Conservation (phyloP, 2,888 invertebrate species). For the Leptinotarsa tumamoca region DNA sequence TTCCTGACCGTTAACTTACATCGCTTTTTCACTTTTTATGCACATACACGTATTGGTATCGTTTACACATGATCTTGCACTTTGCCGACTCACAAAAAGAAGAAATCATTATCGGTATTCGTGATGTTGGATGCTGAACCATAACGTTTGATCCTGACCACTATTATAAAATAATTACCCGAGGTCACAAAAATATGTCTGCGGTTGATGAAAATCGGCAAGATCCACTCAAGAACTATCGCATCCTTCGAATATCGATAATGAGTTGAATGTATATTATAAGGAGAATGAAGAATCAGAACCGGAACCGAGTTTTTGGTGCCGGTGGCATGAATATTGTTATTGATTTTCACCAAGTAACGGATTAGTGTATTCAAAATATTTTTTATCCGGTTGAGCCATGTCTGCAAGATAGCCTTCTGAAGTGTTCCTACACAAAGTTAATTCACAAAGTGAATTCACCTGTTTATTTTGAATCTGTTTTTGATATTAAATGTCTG, state of each 20-base stretch:
- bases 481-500: too few relatives aligned
- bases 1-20: constrained; percentile 39
- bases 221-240: neutral
- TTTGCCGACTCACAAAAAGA: constrained; percentile 34
- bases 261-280: neutral
- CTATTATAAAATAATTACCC: constrained; percentile 29
- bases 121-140: constrained; percentile 35
- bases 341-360: too few relatives aligned
- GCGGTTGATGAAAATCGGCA: neutral
- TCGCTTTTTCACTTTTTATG: constrained; percentile 35
- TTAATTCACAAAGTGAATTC: too few relatives aligned
- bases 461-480: too few relatives aligned
- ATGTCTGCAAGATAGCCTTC: too few relatives aligned
- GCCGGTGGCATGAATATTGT: neutral
- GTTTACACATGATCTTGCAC: constrained; percentile 39
- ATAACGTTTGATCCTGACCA: constrained; percentile 20
- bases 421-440: too few relatives aligned
- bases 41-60: constrained; percentile 32
- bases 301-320: neutral
- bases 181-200: constrained; percentile 13
- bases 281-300: neutral
- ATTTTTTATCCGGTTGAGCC: neutral
- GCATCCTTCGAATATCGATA: neutral
- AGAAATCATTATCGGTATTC: constrained; percentile 39
- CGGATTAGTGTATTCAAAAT: too few relatives aligned